Evolutionary conservation across 2,113 vertebrate genomes (phyloP).

Genomic region (Rana temporaria): DNA sequence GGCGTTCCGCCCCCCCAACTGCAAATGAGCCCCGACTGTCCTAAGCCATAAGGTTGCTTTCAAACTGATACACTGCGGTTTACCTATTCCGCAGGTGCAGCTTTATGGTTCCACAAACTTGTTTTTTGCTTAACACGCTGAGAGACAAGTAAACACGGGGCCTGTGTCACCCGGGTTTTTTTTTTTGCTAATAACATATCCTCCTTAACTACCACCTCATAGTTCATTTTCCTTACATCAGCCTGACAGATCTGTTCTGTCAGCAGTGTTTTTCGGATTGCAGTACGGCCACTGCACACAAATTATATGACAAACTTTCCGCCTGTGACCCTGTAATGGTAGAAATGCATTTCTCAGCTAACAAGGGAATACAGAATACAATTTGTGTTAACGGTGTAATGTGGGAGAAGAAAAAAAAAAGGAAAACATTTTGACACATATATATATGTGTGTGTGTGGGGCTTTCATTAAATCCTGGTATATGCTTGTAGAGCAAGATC

Average conservation of each 20-base stretch:
- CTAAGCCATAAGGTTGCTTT: no score
- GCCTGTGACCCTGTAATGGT: slow-evolving; percentile 44
- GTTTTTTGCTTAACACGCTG: not conserved
- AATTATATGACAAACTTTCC: slow-evolving; percentile 48
- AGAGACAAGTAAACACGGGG: slow-evolving; percentile 3
- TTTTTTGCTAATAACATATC: slow-evolving; percentile 24
- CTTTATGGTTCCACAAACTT: slow-evolving; percentile 16
- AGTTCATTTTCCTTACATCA: slow-evolving; percentile 47
- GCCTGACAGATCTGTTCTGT: slow-evolving; percentile 34
- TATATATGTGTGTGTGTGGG: no score
- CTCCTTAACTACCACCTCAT: slow-evolving; percentile 37
- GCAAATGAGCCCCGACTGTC: no score
- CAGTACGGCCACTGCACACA: slow-evolving; percentile 35
- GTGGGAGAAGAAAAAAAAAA: not conserved
- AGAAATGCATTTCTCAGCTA: slow-evolving; percentile 46
- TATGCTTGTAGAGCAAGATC: not conserved
- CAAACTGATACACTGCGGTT: no score
- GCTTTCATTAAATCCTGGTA: not conserved
- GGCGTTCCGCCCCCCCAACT: no score
- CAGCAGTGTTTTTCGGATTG: slow-evolving; percentile 41
- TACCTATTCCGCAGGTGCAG: no score
- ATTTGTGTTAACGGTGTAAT: slow-evolving; percentile 44
- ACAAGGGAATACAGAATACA: slow-evolving; percentile 49
- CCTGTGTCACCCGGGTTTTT: not conserved
- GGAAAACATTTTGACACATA: no score